Base-by-base conservation (phyloP, 2,888 invertebrate genomes). In the Prosopocoilus inquinatus region DNA sequence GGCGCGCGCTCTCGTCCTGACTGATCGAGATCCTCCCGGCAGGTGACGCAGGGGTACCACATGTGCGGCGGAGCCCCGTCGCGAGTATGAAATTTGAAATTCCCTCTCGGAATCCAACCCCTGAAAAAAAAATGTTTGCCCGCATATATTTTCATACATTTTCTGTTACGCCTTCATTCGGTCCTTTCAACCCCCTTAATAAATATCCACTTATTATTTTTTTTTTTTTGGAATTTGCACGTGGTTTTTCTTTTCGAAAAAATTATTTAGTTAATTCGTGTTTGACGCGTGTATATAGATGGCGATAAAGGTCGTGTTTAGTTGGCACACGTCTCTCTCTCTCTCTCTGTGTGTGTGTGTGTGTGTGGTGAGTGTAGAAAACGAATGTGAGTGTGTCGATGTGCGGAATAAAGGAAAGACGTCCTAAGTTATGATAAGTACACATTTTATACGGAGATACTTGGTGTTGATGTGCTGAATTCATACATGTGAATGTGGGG, bases 401-500 rank as follows among this genome's bases (percentile, higher is more conserved):
- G 50, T 46, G 43, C 28, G 53, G 53, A 48, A 52, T 47, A 51
- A 52, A 58, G 58, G 55, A 54, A 56, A 54, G 61, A 53, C 58
- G 59, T 58, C 54, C 60, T 58, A 71, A 75, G 72, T 74, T 74
- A 72, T 74, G 74, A 75, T 76, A 75, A 75, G 72, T 72, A 73
- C 69, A 72, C 72, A 73, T 74, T 73, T 75, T 72, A 73, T 73
- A 72, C 70, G 71, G 68, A 68, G 68, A 67, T 81, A 81, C 82
- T 81, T 82, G 83, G 81, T 82, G 79, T 77, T 84, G 84, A 84
- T 84, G 84, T 84, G 84, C 81, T 84, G 84, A 84, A 84, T 84
- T 82, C 84, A 84, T 84, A 84, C 84, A 84, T 84, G 83, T 82
- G 82, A 84, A 84, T 77, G 76, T 70, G 77, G 70, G 67, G 75